phyloP scores from a whole-genome alignment of 2,113 vertebrate genomes.

The Isurus oxyrinchus region DNA sequence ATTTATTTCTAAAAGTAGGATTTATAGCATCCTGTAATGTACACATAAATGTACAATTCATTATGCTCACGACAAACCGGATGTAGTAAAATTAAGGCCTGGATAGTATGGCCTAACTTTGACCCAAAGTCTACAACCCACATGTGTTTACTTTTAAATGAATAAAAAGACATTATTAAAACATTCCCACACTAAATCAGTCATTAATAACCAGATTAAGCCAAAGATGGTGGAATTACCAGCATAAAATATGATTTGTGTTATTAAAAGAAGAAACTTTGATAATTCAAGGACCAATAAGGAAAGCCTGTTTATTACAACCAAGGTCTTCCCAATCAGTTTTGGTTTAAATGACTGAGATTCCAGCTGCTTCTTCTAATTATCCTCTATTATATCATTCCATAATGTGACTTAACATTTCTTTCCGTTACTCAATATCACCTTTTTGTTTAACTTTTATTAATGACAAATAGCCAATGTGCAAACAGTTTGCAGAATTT shows the following conservation, averaged over 20 bases:
- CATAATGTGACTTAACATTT: not conserved
- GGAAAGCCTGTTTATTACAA: not conserved
- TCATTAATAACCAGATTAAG: slow-evolving; percentile 17
- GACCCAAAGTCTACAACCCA: slow-evolving; percentile 14
- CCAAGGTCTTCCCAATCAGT: slow-evolving; percentile 8
- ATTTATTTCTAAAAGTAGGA: not conserved
- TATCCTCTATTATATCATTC: not conserved
- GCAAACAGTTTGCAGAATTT: not conserved
- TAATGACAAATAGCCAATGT: not conserved
- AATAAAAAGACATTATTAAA: slow-evolving; percentile 29
- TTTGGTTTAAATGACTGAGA: not conserved
- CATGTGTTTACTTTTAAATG: slow-evolving; percentile 20
- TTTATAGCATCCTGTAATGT: not conserved
- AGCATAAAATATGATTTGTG: slow-evolving; percentile 23
- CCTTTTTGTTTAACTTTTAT: not conserved
- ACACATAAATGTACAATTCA: not conserved
- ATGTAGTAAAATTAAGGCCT: not conserved
- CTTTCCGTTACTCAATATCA: slow-evolving; percentile 6
- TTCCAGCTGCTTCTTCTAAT: slow-evolving; percentile 8
- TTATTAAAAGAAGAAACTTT: slow-evolving; percentile 24
- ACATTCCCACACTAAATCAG: slow-evolving; percentile 32
- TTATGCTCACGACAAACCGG: not conserved
- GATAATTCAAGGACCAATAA: not conserved
- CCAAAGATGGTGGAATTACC: slow-evolving; percentile 21
- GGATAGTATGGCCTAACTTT: not conserved